phyloP scores from a whole-genome alignment of 2,888 invertebrate species.

The Proisotoma minuta region DNA sequence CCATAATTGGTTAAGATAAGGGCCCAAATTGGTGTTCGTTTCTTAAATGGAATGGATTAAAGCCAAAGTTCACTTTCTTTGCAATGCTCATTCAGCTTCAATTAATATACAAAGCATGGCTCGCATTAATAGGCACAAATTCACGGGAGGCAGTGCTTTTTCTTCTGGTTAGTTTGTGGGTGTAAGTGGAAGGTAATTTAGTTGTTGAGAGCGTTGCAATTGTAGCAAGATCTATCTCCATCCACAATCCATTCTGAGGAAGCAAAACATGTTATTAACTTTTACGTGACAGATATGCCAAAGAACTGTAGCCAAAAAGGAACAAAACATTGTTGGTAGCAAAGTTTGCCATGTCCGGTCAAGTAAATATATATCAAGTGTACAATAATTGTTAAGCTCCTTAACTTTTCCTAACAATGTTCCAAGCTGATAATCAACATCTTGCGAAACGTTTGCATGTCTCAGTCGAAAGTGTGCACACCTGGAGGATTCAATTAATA shows the following conservation, averaged over 20 bases:
- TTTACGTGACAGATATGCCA: background rate
- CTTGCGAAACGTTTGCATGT: too few species aligned
- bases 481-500: background rate
- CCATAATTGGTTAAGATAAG: background rate
- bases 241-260: too few species aligned
- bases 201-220: conserved; percentile 8
- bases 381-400: too few species aligned
- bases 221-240: background rate
- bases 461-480: background rate
- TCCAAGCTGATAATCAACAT: too few species aligned
- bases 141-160: too few species aligned
- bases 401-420: too few species aligned
- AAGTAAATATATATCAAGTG: too few species aligned
- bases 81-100: background rate
- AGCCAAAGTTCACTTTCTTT: background rate
- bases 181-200: background rate
- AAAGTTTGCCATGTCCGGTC: too few species aligned
- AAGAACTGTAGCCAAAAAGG: background rate
- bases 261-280: conserved; percentile 3
- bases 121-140: too few species aligned
- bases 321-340: too few species aligned
- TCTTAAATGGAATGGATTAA: too few species aligned
- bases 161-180: too few species aligned
- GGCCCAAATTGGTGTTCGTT: background rate
- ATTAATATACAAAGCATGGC: background rate